phyloP scores from a whole-genome alignment of 2,113 vertebrate genomes.

The Clarias magur region DNA sequence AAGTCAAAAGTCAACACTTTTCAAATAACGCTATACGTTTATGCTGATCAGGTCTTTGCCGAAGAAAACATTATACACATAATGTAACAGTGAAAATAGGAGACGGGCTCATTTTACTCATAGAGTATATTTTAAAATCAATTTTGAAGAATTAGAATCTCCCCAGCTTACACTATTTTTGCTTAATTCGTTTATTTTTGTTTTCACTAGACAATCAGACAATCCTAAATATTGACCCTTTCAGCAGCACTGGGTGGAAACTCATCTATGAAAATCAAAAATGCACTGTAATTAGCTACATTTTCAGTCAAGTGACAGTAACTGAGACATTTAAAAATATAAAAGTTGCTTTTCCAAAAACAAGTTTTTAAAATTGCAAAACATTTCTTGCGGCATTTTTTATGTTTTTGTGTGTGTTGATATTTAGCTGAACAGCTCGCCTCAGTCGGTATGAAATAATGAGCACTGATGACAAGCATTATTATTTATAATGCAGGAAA shows the following conservation, averaged over 20 bases:
- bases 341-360: too few relatives aligned
- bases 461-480: too few relatives aligned
- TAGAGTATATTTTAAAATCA: background rate
- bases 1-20: slow-evolving; percentile 59
- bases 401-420: too few relatives aligned
- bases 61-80: slow-evolving; percentile 32
- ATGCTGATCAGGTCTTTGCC: slow-evolving; percentile 29
- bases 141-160: background rate
- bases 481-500: background rate
- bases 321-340: background rate
- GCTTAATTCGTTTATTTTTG: too few relatives aligned
- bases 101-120: background rate
- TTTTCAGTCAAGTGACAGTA: background rate
- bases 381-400: too few relatives aligned
- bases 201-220: too few relatives aligned
- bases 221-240: background rate
- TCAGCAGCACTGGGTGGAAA: background rate
- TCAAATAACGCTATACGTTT: slow-evolving; percentile 45
- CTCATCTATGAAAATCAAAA: background rate
- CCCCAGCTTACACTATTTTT: too few relatives aligned
- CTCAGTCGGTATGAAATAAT: background rate
- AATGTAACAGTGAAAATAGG: slow-evolving; percentile 15
- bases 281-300: background rate
- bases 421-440: background rate
- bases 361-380: too few relatives aligned